Evolutionary conservation across 2,113 vertebrate species (phyloP).

Genomic region (Paraplagusia blochii): DNA sequence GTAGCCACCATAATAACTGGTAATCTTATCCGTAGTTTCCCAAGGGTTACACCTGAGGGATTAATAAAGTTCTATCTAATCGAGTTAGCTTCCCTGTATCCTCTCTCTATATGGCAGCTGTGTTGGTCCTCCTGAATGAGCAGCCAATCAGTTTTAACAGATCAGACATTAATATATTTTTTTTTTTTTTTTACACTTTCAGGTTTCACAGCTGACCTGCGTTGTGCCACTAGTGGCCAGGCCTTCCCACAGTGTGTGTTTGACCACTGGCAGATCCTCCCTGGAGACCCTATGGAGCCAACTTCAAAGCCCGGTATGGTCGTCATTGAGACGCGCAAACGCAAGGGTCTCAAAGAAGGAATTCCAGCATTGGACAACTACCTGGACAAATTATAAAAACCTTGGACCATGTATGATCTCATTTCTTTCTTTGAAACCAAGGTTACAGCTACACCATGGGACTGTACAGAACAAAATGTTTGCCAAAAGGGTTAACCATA

Average conservation of each 20-base stretch:
- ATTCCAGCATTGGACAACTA: slow-evolving; percentile 91
- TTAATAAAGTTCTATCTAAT: too few species aligned
- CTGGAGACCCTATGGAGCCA: slow-evolving; percentile 83
- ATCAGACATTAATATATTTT: too few species aligned
- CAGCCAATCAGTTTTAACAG: too few species aligned
- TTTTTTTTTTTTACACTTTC: neutral
- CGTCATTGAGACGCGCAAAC: slow-evolving; percentile 86
- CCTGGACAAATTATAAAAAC: slow-evolving; percentile 88
- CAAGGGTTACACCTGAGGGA: too few species aligned
- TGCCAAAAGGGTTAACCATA: slow-evolving; percentile 68
- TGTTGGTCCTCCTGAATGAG: too few species aligned
- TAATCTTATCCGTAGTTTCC: too few species aligned
- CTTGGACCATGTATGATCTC: slow-evolving; percentile 25
- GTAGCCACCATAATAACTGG: too few species aligned
- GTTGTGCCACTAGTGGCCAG: slow-evolving; percentile 91
- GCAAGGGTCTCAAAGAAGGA: slow-evolving; percentile 94
- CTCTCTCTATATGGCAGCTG: too few species aligned
- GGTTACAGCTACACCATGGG: slow-evolving; percentile 46
- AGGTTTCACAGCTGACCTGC: slow-evolving; percentile 93
- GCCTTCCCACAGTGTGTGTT: slow-evolving; percentile 97
- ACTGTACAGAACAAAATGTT: slow-evolving; percentile 72
- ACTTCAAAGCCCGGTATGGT: slow-evolving; percentile 77
- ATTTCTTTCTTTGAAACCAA: slow-evolving; percentile 39
- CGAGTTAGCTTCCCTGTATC: too few species aligned
- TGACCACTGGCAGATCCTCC: slow-evolving; percentile 94